These are phyloP conservation scores for Chelonia mydas DNA, from an alignment of 2,797 vertebrate species.

Conservation along the genomic window DNA sequence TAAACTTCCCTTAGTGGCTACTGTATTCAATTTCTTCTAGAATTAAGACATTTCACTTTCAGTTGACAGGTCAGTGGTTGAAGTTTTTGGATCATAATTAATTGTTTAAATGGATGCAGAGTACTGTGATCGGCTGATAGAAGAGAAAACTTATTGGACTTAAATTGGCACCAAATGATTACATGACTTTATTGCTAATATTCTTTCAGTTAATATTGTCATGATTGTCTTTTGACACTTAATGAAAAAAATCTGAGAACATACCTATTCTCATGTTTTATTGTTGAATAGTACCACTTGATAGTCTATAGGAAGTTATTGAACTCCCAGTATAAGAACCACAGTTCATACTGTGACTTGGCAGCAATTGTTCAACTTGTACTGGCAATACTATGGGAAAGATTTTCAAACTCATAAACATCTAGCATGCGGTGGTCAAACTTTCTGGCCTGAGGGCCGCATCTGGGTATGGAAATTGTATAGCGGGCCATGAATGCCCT, in stretches of 20 bases:
- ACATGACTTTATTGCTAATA: not conserved
- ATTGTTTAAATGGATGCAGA: fast-evolving
- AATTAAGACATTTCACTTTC: not conserved
- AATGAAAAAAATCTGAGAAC: not conserved
- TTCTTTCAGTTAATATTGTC: not conserved
- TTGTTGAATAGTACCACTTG: not conserved
- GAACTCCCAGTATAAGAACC: not conserved
- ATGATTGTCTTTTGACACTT: not conserved
- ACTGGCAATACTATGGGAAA: not conserved
- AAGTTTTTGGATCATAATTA: not conserved
- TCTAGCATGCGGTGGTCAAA: no score
- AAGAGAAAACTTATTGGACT: not conserved
- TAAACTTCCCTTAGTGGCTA: not conserved
- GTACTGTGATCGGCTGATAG: fast-evolving
- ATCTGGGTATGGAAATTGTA: no score
- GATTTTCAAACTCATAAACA: not conserved
- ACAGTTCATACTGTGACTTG: not conserved
- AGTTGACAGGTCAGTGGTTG: not conserved
- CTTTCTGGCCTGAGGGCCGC: no score
- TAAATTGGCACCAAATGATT: not conserved
- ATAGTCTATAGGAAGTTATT: not conserved
- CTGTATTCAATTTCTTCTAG: not conserved
- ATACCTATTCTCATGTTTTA: not conserved
- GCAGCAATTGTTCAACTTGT: not conserved
- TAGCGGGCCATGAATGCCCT: no score